Conservation (phyloP, 2,113 vertebrate species). For the Anguilla japonica region DNA sequence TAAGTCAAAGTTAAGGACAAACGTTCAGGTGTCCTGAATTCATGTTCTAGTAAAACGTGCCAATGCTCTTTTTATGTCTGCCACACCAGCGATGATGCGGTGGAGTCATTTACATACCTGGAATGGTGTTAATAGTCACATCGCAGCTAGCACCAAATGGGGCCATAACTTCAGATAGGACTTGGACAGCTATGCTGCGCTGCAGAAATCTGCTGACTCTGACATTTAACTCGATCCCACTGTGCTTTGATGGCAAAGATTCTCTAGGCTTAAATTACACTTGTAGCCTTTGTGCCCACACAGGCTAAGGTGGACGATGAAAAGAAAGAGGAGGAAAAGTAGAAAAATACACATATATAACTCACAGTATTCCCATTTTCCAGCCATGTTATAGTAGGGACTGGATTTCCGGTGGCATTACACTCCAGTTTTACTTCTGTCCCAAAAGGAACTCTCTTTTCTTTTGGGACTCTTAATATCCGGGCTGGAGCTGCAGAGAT, state of each 20-base stretch:
- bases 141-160: slow-evolving; percentile 5
- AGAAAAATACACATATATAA: background rate
- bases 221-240: slow-evolving; percentile 40
- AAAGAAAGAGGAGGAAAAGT: slow-evolving; percentile 10
- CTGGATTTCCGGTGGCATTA: slow-evolving; percentile 85
- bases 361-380: slow-evolving; percentile 95
- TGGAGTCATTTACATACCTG: slow-evolving; percentile 30
- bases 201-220: slow-evolving; percentile 32
- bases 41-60: background rate
- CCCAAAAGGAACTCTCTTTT: slow-evolving; percentile 86
- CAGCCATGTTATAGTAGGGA: slow-evolving; percentile 90
- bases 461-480: slow-evolving; percentile 88
- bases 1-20: too few relatives aligned
- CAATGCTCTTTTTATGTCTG: slow-evolving; percentile 49
- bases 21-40: background rate
- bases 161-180: slow-evolving; percentile 11
- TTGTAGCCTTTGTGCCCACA: slow-evolving; percentile 16
- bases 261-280: background rate
- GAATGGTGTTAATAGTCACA: slow-evolving; percentile 40
- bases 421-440: slow-evolving; percentile 85
- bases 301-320: background rate
- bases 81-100: slow-evolving; percentile 31
- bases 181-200: slow-evolving; percentile 35
- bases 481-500: slow-evolving; percentile 84
- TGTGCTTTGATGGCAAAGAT: slow-evolving; percentile 29